Evolutionary conservation across 2,113 vertebrate species (phyloP), one percentile per base, ranked within the genome.

Genomic region (Oplegnathus fasciatus): DNA sequence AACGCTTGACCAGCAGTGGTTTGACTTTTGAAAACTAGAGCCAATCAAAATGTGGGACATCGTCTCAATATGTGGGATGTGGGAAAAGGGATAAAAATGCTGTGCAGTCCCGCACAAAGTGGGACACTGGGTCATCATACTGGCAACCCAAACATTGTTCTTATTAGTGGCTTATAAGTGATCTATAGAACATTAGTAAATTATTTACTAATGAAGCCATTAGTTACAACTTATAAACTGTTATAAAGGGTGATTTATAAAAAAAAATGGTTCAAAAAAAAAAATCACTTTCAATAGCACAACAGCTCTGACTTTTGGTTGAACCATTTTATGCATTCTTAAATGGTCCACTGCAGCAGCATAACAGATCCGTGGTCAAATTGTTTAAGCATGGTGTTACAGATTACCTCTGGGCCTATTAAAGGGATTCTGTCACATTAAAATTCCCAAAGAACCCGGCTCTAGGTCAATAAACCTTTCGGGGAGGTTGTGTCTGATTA

Each of bases 341-440:
- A 50, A 82, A 28, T 11, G 40, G 62, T 46, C 52, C 57, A 34
- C 17, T 10, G 1, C 32, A 46, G 46, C 13, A 62, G 32, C 58
- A 22, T 2, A 42, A 46, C 54, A 58, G 37, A 15, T 65, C 32
- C 8, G 2, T 10, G 28, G 28, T 48, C 0, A 2, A 40, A 24
- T 17, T 20, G 54, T 68, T 46, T 62, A 4, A 57, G 37, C 34
- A 24, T 5, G 14, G 42, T 37, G 14, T 9, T 61, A n/a, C 15
- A 37, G 3, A 48, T 54, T 60, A 71, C 48, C 17, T 44, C 15
- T 61, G 32, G 6, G 48, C 9, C 32, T 22, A 42, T 85, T 73
- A 71, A 61, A 71, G 54, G 28, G 52, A 28, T 65, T 65, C 46
- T 65, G 78, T 70, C 71, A 76, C 70, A 61, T 61, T 79, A 69